Evolutionary conservation across 30 jellyfish, hydroid and myxozoan species (phyloP), one percentile per base, ranked within the genome.

Genomic region (Turritopsis rubra): DNA sequence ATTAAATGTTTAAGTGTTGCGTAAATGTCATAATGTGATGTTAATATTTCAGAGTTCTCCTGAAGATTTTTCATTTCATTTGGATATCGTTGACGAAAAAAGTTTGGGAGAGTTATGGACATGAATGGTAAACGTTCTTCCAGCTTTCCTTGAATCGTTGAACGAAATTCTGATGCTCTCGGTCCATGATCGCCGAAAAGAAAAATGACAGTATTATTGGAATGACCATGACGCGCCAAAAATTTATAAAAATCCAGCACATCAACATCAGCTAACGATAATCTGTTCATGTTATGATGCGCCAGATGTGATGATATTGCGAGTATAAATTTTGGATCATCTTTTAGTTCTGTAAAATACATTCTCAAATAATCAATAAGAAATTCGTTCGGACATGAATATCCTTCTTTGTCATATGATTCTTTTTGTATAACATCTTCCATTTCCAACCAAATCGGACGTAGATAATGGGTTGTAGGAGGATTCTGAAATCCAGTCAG

Each of bases 121-220:
- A 90, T 65, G 73, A 85, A 90, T 0, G 97, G 97, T 76, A 90
- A 81, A 75, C 97, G 85, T 72, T 90, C 97, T 82, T 90, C 97
- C 84, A 90, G 65, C 52, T 90, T 90, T 20, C 97, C 97, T 13
- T 85, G 85, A 76, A 90, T 28, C 20, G 97, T 81, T 26, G 87
- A 89, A 52, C 97, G 79, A 70, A 90, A 90, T 21, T 84, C 97
- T 0, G 86, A 80, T 9, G 83, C 71, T 52, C 97, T 81, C 9
- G 85, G 88, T 3, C 97, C 97, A 76, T 90, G 97, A 76, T 90
- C 97, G 0, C 97, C 97, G 72, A 90, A 85, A 13, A 90, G 60
- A 16, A 90, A 75, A 25, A 90, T 29, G 1, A 83, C 75, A 53
- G 97, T 84, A 13, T 83, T 70, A 9, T 75, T 84, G 13, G 54